A percentile compares a stretch with the other conserved stretches of the same genome.
Evolutionary conservation across 2,888 invertebrate genomes (phyloP).

Genomic region (Synanthedon formicaeformis): DNA sequence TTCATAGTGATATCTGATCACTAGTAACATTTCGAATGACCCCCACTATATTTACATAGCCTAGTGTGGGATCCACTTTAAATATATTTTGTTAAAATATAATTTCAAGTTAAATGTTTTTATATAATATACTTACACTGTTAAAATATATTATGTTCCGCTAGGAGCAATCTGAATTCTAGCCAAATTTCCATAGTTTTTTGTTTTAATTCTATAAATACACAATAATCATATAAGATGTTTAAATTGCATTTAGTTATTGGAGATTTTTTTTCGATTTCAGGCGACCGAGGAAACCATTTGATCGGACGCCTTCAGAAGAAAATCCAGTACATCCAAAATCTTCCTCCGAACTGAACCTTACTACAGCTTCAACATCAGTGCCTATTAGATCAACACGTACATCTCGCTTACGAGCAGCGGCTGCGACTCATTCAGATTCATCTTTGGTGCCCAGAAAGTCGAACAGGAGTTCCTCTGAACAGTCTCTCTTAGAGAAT

Average conservation of each 20-base stretch:
- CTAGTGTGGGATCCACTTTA: too few relatives aligned
- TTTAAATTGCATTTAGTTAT: too few relatives aligned
- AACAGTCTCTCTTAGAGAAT: conserved; percentile 49
- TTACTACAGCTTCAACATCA: conserved; percentile 53
- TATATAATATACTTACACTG: too few relatives aligned
- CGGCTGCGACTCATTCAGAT: conserved; percentile 61
- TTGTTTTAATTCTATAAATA: background rate
- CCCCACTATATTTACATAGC: too few relatives aligned
- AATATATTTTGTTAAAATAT: too few relatives aligned
- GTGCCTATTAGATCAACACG: conserved; percentile 77
- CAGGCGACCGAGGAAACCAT: conserved; percentile 46
- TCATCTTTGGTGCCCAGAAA: conserved; percentile 38
- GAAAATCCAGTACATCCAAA: conserved; percentile 44
- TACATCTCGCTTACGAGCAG: conserved; percentile 78
- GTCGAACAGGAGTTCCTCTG: conserved; percentile 54
- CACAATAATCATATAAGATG: too few relatives aligned
- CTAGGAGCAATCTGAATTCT: background rate
- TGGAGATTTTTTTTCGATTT: conserved; percentile 18
- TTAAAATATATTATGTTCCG: too few relatives aligned
- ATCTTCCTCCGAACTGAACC: conserved; percentile 60
- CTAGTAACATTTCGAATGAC: too few relatives aligned
- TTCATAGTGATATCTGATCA: too few relatives aligned
- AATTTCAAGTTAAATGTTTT: too few relatives aligned
- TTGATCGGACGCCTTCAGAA: conserved; percentile 38
- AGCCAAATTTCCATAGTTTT: background rate